A percentile compares a stretch with the other conserved stretches of the same genome.
Evolutionary conservation across 1,140 invertebrate species (phyloP).

Genomic region (Musca vetustissima): DNA sequence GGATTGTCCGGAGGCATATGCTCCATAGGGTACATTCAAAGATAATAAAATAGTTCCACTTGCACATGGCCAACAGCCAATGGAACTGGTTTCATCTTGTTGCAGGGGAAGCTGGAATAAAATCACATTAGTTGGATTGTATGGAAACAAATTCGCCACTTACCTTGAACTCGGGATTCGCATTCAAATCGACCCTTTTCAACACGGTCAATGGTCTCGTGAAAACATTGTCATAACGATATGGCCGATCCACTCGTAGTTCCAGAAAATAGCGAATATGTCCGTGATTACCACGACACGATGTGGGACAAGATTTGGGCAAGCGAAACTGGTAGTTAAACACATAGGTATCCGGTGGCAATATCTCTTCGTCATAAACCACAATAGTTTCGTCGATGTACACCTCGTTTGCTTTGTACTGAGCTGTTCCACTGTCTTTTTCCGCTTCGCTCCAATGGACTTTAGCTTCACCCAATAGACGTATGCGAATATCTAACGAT

Average conservation of each 20-base stretch:
- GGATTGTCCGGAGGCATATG: constrained; percentile 42
- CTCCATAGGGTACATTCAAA: constrained; percentile 41
- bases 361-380: background rate
- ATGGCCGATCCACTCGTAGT: constrained; percentile 66
- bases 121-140: background rate
- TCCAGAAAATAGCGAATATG: constrained; percentile 67
- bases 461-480: constrained; percentile 13
- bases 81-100: constrained; percentile 35
- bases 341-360: background rate
- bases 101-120: constrained; percentile 24
- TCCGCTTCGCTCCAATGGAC: constrained; percentile 19
- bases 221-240: constrained; percentile 69
- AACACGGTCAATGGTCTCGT: constrained; percentile 71
- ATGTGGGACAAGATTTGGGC: constrained; percentile 63
- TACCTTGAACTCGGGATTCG: constrained; percentile 48
- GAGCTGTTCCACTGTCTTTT: no score
- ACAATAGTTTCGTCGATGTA: background rate
- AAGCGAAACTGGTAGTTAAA: constrained; percentile 33
- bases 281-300: constrained; percentile 69
- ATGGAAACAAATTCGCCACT: background rate
- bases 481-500: constrained; percentile 18
- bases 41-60: constrained; percentile 36
- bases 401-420: constrained; percentile 28
- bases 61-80: constrained; percentile 42
- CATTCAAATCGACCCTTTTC: constrained; percentile 68